phyloP scores from a whole-genome alignment of 2,888 invertebrate genomes.

The Crepidodera aurea region DNA sequence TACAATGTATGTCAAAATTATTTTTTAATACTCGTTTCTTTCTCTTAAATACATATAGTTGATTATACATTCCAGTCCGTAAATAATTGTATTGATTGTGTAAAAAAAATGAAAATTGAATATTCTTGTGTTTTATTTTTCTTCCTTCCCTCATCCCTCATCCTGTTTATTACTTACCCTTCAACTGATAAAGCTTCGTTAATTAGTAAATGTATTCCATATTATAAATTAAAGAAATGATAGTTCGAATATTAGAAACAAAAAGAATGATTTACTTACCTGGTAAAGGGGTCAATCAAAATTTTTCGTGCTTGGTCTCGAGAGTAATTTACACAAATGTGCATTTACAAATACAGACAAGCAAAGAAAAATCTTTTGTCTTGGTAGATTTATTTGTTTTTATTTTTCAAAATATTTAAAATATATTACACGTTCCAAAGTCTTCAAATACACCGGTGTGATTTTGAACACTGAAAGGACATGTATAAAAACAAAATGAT shows the following conservation, averaged over 20 bases:
- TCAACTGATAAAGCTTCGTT: no score
- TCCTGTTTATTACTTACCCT: no score
- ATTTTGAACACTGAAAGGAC: constrained; percentile 21
- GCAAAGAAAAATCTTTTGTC: no score
- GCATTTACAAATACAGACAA: no score
- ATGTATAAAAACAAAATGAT: constrained; percentile 27
- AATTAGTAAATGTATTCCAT: no score
- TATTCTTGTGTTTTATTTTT: background rate
- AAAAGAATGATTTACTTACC: no score
- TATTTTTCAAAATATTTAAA: constrained; percentile 19
- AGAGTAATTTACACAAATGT: no score
- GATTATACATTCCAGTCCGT: constrained; percentile 36
- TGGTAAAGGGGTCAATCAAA: no score
- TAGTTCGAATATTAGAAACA: no score
- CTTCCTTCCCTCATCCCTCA: no score
- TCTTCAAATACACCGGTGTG: constrained; percentile 11
- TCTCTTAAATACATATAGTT: constrained; percentile 20
- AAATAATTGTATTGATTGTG: constrained; percentile 33
- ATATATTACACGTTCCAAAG: constrained; percentile 15
- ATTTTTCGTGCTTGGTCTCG: no score
- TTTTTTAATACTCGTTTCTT: background rate
- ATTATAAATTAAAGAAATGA: no score
- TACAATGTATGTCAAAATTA: constrained; percentile 9
- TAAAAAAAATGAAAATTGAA: constrained; percentile 20
- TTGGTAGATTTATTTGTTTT: constrained; percentile 1